These are phyloP conservation scores for Drosophila villosipedis DNA, from an alignment of 2,888 invertebrate species.

Conservation along the genomic window DNA sequence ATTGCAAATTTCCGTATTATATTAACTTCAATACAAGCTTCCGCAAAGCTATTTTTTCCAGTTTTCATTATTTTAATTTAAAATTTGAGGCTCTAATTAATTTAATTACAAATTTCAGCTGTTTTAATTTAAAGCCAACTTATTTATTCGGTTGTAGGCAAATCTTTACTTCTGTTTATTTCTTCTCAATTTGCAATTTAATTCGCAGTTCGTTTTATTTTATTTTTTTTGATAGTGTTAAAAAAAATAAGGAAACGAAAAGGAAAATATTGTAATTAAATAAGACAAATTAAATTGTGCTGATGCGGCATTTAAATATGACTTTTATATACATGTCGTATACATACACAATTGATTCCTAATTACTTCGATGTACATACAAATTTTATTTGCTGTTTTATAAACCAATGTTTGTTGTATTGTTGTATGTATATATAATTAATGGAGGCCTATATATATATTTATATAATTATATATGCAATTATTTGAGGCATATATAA, in stretches of 20 bases:
- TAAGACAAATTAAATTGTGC: neutral
- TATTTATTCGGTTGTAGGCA: no score
- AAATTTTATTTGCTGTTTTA: conserved; percentile 1
- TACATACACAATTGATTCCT: neutral
- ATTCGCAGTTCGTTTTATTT: neutral
- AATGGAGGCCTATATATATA: neutral
- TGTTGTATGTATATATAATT: neutral
- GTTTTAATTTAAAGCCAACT: neutral
- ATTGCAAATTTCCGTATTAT: neutral
- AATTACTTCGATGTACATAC: conserved; percentile 7
- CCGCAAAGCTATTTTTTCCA: neutral
- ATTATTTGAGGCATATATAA: neutral
- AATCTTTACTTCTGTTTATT: neutral
- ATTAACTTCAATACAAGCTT: neutral
- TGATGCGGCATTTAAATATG: neutral
- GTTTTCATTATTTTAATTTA: neutral
- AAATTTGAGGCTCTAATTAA: neutral
- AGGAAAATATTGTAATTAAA: neutral
- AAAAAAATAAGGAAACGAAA: neutral
- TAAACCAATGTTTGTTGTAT: neutral
- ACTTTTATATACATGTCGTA: neutral
- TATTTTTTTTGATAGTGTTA: neutral
- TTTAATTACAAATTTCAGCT: neutral
- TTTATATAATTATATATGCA: neutral
- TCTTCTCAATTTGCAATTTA: neutral